Base-by-base conservation (phyloP, 1,140 invertebrate species). In the Streblospio benedicti region DNA sequence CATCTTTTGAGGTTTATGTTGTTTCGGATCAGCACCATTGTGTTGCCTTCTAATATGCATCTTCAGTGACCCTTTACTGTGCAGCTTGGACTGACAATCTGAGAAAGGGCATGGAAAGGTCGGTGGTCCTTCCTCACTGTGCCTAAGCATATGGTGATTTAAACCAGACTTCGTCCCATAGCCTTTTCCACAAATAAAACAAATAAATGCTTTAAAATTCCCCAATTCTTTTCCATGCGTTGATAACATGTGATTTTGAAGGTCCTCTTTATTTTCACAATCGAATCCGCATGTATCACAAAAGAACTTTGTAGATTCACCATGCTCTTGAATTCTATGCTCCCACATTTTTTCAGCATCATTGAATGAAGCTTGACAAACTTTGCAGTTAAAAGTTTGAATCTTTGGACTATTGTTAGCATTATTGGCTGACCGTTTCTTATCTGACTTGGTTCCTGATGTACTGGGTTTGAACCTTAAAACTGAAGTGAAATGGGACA, bases 201-300 rank as follows among this genome's bases (percentile, higher is more conserved):
- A 59, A 18, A 59, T 27, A 49, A 51, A 33, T 12, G 50, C 57
- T 30, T 51, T 59, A 23, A 59, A 28, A 16, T 52, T 49, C 1
- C 47, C 45, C n/a, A 59, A 30, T 33, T 59, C 57, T 16, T 59
- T 59, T 25, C 57, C 57, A 31, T 59, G 57, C 20, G 57, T 59
- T 5, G 45, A 27, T 49, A 59, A 27, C 44, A 59, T 35, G 57
- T 59, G 57, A 35, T 49, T 32, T 12, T 59, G 57, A 2, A 59
- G 57, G 4, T 59, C 57, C 3, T 9, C 25, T 16, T 35, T 30
- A 49, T 31, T 59, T 14, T 50, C 14, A 18, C 45, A 20, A 14
- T 18, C 27, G 27, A 51, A 51, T 5, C 49, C 47, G 47, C 57
- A 59, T 18, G 32, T 27, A 30, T 51, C 57, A 49, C 57, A 59